Evolutionary conservation across 2,113 vertebrate species (phyloP), one percentile per base, ranked within the genome.

Genomic region (Hassar affinis): DNA sequence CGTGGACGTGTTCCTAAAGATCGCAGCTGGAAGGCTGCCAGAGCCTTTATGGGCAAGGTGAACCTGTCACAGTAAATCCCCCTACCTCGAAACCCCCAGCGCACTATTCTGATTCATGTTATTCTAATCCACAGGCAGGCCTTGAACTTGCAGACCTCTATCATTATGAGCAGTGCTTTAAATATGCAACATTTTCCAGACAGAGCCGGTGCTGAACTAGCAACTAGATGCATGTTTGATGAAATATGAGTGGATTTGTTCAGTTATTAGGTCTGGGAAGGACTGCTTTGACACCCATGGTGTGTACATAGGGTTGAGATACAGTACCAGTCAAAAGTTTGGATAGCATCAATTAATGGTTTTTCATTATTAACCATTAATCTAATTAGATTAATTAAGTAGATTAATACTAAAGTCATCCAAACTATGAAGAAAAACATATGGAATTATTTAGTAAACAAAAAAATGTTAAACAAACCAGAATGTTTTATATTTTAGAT

Each of bases 41-140:
- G 88, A 89, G 88, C 92, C 88, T 95, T 95, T 92, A 95, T 95
- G 93, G 94, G 94, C 92, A 96, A 96, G 95, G 93, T 96, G 90
- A 94, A 90, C 83, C 90, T 90, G 87, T 91, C 91, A 52, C 71
- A 61, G 77, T 77, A 66, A 87, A 89, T 80, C 79, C 87, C 86
- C 90, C 85, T 85, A 72, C 88, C 89, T 84, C 87, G 57, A 74
- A 74, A 78, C 54, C 49, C 54, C 62, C 15, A 51, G 52, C 62
- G 45, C 35, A 17, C 17, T 88, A 88, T 84, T 89, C 88, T 92
- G 90, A 94, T 91, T 90, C 90, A 92, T 92, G 85, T 80, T 88
- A 88, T 75, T 92, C 89, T 92, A 86, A 93, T 92, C 90, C 91
- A 87, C 88, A 82, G 79, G 56, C 79, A 79, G 88, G 82, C 92